Evolutionary conservation across 2,797 vertebrate genomes (phyloP), one percentile per base, ranked within the genome.

Genomic region (Craterocephalus amniculus): DNA sequence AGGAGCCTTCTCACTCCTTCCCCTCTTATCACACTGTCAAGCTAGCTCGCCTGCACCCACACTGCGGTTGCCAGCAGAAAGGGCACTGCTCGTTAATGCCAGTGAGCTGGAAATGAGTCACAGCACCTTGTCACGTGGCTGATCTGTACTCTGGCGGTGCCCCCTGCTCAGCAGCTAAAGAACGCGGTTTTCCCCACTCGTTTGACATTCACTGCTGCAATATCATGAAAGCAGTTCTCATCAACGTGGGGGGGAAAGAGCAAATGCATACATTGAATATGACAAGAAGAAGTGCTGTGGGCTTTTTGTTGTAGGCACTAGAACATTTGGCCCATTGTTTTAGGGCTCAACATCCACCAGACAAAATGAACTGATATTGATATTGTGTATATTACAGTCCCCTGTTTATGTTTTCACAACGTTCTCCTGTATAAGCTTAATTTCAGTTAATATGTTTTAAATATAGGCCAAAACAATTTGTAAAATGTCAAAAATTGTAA

Each of bases 31-130:
- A 27, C 85, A 64, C 85, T 74, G 89, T 87, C 87, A 82, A 86
- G 75, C 80, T 83, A 78, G 86, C 87, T 75, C 69, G 79, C 79
- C 83, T 74, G 84, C 87, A 88, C 86, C 84, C 85, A 83, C 87
- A 86, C 86, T 80, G 83, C 29, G 80, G 70, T 78, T 70, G 83
- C 88, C 76, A 78, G 85, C 79, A 88, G 89, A 91, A 91, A 91
- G 88, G 85, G 75, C 90, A 87, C 64, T 45, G 89, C 91, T 93
- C 85, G 87, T 92, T 93, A 93, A 90, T 86, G 78, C 83, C 84
- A 90, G 85, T 68, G 90, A 90, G 89, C 89, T 90, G 87, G 87
- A 87, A 89, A 89, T 92, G 88, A 93, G 88, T 93, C 92, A 90
- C 79, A 70, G 88, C 83, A 64, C 83, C 84, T 84, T 67, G 78